These are phyloP conservation scores for Aurelia aurita complex sp. Pacific DNA, from an alignment of 30 jellyfish, hydroid and myxozoan species.

Conservation along the genomic window DNA sequence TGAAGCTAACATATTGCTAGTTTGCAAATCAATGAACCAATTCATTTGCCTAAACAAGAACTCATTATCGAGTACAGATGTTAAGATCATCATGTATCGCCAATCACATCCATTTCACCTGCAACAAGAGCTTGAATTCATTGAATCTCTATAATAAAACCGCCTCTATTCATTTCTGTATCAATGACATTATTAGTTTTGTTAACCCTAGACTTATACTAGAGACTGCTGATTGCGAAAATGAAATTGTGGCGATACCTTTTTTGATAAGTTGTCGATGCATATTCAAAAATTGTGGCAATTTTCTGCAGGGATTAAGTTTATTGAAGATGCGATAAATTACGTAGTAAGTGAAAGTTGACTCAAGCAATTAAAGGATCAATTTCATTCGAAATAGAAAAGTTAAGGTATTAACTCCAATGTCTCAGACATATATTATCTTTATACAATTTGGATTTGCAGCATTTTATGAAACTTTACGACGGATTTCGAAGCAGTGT, in stretches of 20 bases:
- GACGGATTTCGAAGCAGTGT: too few species aligned
- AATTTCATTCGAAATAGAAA: conserved; percentile 37
- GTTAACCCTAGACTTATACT: conserved; percentile 4
- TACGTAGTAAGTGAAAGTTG: conserved; percentile 36
- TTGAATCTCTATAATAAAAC: conserved; percentile 16
- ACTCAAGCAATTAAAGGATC: conserved; percentile 37
- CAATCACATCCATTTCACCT: conserved; percentile 28
- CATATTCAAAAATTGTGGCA: conserved; percentile 40
- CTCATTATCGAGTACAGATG: conserved; percentile 33
- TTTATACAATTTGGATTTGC: conserved; percentile 1
- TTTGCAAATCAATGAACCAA: not conserved
- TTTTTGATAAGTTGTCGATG: not conserved
- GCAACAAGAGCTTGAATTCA: conserved; percentile 8
- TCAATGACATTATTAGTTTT: conserved; percentile 24
- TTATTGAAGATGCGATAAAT: conserved; percentile 39
- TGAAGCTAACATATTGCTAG: too few species aligned
- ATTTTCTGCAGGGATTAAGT: conserved; percentile 5
- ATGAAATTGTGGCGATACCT: conserved; percentile 1
- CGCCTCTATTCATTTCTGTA: conserved; percentile 32
- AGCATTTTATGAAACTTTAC: too few species aligned
- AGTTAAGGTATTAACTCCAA: conserved; percentile 4
- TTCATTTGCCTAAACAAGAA: conserved; percentile 9
- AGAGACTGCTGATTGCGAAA: conserved; percentile 23
- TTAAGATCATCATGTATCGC: conserved; percentile 30
- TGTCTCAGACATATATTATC: conserved; percentile 24